Conservation (phyloP, 2,797 vertebrate species). For the Melanotaenia pygmaea region DNA sequence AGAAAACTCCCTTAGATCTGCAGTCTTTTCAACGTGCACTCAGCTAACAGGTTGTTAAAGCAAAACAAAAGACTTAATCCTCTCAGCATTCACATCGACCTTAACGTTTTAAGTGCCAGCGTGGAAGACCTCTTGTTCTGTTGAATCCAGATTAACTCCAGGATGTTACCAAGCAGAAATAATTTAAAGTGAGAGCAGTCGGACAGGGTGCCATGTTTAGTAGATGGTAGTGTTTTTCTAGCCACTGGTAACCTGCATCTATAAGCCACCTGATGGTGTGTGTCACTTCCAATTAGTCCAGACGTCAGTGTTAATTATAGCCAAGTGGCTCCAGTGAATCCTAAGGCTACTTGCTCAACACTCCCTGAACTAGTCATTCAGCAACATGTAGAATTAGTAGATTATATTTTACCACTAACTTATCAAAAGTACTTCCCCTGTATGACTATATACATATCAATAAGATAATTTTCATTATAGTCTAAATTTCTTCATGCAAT, state of each 20-base stretch:
- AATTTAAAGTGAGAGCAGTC: conserved; percentile 15
- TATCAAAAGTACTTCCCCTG: conserved; percentile 17
- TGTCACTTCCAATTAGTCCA: conserved; percentile 85
- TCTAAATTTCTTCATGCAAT: conserved; percentile 1
- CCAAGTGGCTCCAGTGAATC: conserved; percentile 63
- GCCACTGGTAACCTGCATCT: conserved; percentile 33
- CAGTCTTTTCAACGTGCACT: conserved; percentile 7
- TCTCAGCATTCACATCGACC: conserved; percentile 50
- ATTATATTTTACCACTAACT: conserved; percentile 8
- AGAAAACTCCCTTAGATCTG: conserved; percentile 15
- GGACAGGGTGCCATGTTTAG: conserved; percentile 9
- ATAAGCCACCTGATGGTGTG: conserved; percentile 83
- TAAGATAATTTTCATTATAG: conserved; percentile 7
- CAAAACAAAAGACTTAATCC: conserved; percentile 73
- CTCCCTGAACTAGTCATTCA: conserved; percentile 57
- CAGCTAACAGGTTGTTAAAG: conserved; percentile 43
- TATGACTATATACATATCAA: conserved; percentile 5
- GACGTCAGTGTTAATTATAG: conserved; percentile 76
- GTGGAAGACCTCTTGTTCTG: conserved; percentile 42
- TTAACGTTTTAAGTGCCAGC: conserved; percentile 17
- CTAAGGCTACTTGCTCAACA: conserved; percentile 62
- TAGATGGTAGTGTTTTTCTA: conserved; percentile 32
- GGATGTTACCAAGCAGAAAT: conserved; percentile 31
- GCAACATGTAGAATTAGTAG: not conserved
- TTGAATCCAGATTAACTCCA: conserved; percentile 43